These are phyloP conservation scores for Alligator sinensis DNA, from an alignment of 2,113 vertebrate genomes.

Conservation along the genomic window DNA sequence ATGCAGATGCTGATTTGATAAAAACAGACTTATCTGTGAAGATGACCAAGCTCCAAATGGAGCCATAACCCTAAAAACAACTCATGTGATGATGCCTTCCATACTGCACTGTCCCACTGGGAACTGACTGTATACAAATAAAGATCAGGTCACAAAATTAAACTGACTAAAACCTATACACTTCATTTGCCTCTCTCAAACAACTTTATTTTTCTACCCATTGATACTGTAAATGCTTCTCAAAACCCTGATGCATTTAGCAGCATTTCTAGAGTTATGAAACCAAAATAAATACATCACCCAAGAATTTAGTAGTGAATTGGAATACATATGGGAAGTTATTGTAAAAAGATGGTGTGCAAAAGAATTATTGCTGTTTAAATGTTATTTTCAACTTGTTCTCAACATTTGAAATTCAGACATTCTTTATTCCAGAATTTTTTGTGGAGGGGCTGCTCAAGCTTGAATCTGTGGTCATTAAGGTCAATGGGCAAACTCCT, in stretches of 20 bases:
- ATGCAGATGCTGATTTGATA: too few relatives aligned
- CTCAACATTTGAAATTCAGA: neutral
- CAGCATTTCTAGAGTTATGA: neutral
- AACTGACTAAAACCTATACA: neutral
- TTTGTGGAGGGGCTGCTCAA: neutral
- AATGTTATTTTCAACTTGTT: neutral
- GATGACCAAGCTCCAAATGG: neutral
- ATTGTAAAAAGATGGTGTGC: too few relatives aligned
- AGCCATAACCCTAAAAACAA: neutral
- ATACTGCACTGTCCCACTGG: neutral
- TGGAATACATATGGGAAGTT: neutral
- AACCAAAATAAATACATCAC: accelerated
- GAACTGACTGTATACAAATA: neutral
- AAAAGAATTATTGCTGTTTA: neutral
- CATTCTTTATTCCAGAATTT: neutral
- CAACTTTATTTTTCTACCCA: neutral
- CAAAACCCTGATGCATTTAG: neutral
- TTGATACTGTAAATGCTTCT: neutral
- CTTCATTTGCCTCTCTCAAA: neutral
- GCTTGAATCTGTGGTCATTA: neutral
- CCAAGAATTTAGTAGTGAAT: neutral
- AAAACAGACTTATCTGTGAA: neutral
- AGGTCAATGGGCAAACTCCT: neutral
- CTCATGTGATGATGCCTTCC: neutral
- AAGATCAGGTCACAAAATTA: neutral